Base-by-base conservation (phyloP, 1,140 invertebrate species). In the Trichonephila clavata region DNA sequence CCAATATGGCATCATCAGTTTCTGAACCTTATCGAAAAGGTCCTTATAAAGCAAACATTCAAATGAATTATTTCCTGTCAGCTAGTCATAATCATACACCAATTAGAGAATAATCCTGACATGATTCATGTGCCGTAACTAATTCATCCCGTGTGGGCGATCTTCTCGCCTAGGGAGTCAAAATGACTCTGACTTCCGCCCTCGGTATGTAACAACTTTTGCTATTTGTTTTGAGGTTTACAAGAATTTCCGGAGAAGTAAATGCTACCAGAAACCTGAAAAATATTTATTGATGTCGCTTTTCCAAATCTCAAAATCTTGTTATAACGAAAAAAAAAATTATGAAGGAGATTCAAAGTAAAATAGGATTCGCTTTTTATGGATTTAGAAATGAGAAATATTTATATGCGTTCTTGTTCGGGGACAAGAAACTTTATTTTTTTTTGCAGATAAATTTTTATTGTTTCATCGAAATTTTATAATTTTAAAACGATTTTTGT, bases 111-210 rank as follows among this genome's bases (percentile, higher is more conserved):
- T 77, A 20, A 27, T 27, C 2, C 18, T 77, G 24, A 77, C 18
- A 77, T 77, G 71, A 77, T 77, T 77, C 71, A 77, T 77, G 71
- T 77, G 71, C 71, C 71, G 71, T 77, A 77, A 77, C 71, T 77
- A 77, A 77, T 77, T 77, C 71, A 18, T 77, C 71, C 71, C 39
- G 71, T 39, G 71, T 77, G 71, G 71, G 71, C 71, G 71, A 77
- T 77, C 71, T 32, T 32, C 50, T 50, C 27, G 71, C 71, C 71
- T 20, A 39, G 71, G 32, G 71, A 24, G 71, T 77, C 71, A 77
- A 77, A 77, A 77, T 77, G 71, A 39, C 71, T 77, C 71, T 20
- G 71, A 39, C 71, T 77, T 77, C 71, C 71, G 71, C 71, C 71
- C 71, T 18, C 3, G 16, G 5, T 10, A 10, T 32, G 21, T 65